A percentile compares a stretch with the other conserved stretches of the same genome.
Conservation (phyloP, 1,140 invertebrate genomes). For the Dolichoris vasculosae region DNA sequence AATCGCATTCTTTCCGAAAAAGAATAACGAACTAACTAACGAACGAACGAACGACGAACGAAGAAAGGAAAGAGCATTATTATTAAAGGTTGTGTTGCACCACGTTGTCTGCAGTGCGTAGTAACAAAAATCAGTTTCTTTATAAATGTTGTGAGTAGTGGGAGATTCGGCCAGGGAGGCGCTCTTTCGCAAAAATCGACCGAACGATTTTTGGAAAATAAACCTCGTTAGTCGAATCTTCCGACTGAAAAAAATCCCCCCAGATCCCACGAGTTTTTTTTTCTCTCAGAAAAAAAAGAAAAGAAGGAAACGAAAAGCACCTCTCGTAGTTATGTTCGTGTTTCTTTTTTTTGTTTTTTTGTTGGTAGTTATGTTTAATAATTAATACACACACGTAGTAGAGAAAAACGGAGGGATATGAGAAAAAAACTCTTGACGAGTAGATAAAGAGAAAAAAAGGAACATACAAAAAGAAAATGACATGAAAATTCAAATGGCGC, state of each 20-base stretch:
- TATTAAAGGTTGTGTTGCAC: conserved; percentile 65
- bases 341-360: conserved; percentile 62
- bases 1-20: no score
- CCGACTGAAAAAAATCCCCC: conserved; percentile 57
- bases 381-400: conserved; percentile 57
- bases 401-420: conserved; percentile 55
- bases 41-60: no score
- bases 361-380: conserved; percentile 49
- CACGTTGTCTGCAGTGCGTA: conserved; percentile 70
- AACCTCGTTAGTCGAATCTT: conserved; percentile 5
- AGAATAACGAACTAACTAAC: no score
- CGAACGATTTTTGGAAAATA: neutral
- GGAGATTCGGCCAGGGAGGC: conserved; percentile 53
- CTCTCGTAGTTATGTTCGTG: conserved; percentile 69
- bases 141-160: conserved; percentile 63
- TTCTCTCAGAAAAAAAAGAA: conserved; percentile 59
- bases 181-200: neutral
- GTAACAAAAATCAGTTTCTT: conserved; percentile 58
- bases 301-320: conserved; percentile 61
- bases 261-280: conserved; percentile 58
- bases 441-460: conserved; percentile 47
- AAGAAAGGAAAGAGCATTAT: neutral
- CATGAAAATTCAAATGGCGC: conserved; percentile 54
- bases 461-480: conserved; percentile 54
- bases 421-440: conserved; percentile 32